Conservation (phyloP, 1,140 invertebrate genomes). For the Zaprionus lachaisei region DNA sequence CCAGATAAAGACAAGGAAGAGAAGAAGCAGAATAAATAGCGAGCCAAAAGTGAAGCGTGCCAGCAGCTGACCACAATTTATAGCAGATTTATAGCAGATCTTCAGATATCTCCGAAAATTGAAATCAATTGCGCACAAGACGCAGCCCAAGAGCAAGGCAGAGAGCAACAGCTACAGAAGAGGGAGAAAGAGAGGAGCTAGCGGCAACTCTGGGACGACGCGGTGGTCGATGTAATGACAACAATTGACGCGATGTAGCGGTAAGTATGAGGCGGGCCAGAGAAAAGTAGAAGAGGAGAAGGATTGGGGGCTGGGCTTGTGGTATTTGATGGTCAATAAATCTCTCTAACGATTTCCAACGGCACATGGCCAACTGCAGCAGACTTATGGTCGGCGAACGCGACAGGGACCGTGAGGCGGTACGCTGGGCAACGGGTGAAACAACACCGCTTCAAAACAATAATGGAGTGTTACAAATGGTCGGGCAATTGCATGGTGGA, state of each 20-base stretch:
- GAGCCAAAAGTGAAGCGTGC: slow-evolving; percentile 46
- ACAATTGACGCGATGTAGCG: slow-evolving; percentile 84
- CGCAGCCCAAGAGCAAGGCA: slow-evolving; percentile 15
- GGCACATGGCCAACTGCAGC: slow-evolving; percentile 50
- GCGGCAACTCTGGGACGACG: slow-evolving; percentile 8
- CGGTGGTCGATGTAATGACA: slow-evolving; percentile 75
- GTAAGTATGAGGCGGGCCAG: slow-evolving; percentile 50
- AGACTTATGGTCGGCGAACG: slow-evolving; percentile 86
- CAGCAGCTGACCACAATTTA: slow-evolving; percentile 53
- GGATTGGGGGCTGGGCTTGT: neutral
- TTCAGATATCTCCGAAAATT: slow-evolving; percentile 50
- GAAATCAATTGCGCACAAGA: slow-evolving; percentile 63
- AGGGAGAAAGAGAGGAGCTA: slow-evolving; percentile 2
- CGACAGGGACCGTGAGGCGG: slow-evolving; percentile 88
- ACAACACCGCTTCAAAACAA: slow-evolving; percentile 86
- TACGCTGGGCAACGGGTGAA: slow-evolving; percentile 87
- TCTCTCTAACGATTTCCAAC: neutral
- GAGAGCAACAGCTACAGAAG: slow-evolving; percentile 19
- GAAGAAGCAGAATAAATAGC: slow-evolving; percentile 19
- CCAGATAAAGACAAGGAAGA: slow-evolving; percentile 36
- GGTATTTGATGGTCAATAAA: neutral
- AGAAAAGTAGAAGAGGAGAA: neutral
- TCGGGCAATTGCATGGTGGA: slow-evolving; percentile 84
- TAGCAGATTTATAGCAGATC: slow-evolving; percentile 57
- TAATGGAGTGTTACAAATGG: slow-evolving; percentile 85